These are phyloP conservation scores for Dicycla oo DNA, from an alignment of 2,888 invertebrate species.

Conservation along the genomic window DNA sequence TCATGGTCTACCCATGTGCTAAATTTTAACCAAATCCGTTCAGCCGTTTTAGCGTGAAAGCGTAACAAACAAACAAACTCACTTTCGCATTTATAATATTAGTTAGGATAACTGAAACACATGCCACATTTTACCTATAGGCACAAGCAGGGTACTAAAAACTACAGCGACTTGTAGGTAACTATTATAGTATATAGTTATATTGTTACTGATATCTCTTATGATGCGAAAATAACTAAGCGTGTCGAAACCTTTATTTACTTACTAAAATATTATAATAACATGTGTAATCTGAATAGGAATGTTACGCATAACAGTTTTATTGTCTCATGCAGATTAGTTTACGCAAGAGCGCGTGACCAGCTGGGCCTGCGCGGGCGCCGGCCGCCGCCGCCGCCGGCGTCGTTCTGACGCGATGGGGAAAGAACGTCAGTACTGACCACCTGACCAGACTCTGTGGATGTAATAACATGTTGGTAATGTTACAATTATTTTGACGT, in stretches of 20 bases:
- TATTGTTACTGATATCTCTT: background rate
- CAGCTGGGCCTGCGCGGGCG: slow-evolving; percentile 37
- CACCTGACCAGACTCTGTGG: slow-evolving; percentile 56
- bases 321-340: slow-evolving; percentile 74
- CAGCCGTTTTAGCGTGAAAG: no score
- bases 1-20: no score
- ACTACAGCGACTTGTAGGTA: no score
- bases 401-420: slow-evolving; percentile 43
- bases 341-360: slow-evolving; percentile 70
- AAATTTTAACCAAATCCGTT: no score
- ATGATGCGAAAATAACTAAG: slow-evolving; percentile 5
- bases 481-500: slow-evolving; percentile 51
- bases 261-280: slow-evolving; percentile 42
- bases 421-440: slow-evolving; percentile 61
- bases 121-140: no score
- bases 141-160: no score
- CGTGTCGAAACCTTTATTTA: slow-evolving; percentile 9
- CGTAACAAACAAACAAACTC: no score
- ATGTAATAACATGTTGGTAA: slow-evolving; percentile 57
- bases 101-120: no score
- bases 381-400: slow-evolving; percentile 19
- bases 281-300: slow-evolving; percentile 46
- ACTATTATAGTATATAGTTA: no score
- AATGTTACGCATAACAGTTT: slow-evolving; percentile 61
- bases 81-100: no score